Percentiles rank a stretch among this genome's conserved stretches.
These are phyloP conservation scores for Limosa lapponica DNA, from an alignment of 2,797 vertebrate genomes.

Conservation along the genomic window DNA sequence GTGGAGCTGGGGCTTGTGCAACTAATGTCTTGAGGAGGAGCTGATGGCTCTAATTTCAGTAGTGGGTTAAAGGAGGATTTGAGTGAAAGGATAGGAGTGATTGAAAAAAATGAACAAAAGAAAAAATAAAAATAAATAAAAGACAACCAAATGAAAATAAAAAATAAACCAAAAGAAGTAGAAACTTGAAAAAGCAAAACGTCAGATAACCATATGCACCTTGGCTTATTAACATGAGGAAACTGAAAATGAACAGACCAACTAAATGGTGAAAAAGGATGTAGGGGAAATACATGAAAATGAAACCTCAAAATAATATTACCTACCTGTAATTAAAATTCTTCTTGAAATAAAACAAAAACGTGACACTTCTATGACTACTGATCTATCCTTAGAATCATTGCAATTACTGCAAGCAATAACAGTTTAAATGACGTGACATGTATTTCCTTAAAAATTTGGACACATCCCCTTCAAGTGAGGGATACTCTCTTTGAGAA, in stretches of 20 bases:
- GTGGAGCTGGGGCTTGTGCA: slow-evolving; percentile 97
- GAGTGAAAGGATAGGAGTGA: slow-evolving; percentile 87
- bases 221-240: slow-evolving; percentile 85
- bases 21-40: slow-evolving; percentile 95
- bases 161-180: neutral
- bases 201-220: slow-evolving; percentile 74
- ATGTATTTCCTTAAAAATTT: slow-evolving; percentile 3
- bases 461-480: neutral
- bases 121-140: slow-evolving; percentile 85
- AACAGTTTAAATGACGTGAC: neutral
- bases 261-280: slow-evolving; percentile 80
- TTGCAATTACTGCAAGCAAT: slow-evolving; percentile 59
- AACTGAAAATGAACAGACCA: slow-evolving; percentile 82
- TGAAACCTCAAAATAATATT: slow-evolving; percentile 82
- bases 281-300: slow-evolving; percentile 81
- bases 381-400: neutral
- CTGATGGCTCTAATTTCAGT: slow-evolving; percentile 94
- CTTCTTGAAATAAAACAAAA: slow-evolving; percentile 80
- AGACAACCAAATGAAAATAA: slow-evolving; percentile 75
- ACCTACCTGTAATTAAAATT: slow-evolving; percentile 91
- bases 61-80: slow-evolving; percentile 85
- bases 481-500: neutral
- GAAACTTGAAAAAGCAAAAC: slow-evolving; percentile 70
- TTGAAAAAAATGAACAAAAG: slow-evolving; percentile 87
- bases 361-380: slow-evolving; percentile 60